Evolutionary conservation across 1,140 invertebrate genomes (phyloP), one percentile per base, ranked within the genome.

Genomic region (Drosophila cardini): DNA sequence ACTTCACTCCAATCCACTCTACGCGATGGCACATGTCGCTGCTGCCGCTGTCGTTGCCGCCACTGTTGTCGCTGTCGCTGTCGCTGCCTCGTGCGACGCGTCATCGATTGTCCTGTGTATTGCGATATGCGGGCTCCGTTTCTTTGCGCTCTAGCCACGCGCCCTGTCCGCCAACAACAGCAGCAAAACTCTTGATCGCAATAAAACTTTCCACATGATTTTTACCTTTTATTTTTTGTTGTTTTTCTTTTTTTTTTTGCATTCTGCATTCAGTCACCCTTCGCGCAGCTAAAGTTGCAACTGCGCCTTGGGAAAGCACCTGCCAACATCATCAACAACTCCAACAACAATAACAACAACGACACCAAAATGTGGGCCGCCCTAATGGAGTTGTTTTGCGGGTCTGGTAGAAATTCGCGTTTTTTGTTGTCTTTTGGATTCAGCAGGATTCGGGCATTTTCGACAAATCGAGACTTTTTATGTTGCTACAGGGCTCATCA

Each of bases 341-440:
- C 2, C 34, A 36, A 10, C 34, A 40, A 26, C 21, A 26, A 2
- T 5, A 26, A 26, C 43, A 57, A 36, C 21, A 11, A 10, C 34
- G 9, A 10, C 34, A 40, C 34, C 78, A 32, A 71, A 78, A 86
- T 86, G 79, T 86, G 79, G 83, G 83, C 83, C 67, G 83, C 71
- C 76, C 83, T 86, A 82, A 87, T 86, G 82, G 76, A 86, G 83
- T 79, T 81, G 82, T 85, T 63, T 76, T 61, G 64, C 61, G 32
- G 34, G 21, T 58, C 21, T 45, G 43, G 21, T 64, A 42, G 38
- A 53, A 26, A 26, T 26, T 26, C 21, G 5, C 5, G 0, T 26
- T 26, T 26, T 26, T 26, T 26, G 21, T 26, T 26, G 21, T 26
- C 21, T 26, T 72, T 72, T 38, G 46, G 56, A 9, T 42, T 58